Evolutionary conservation across 2,888 invertebrate genomes (phyloP), one percentile per base, ranked within the genome.

Genomic region (Tyria jacobaeae): DNA sequence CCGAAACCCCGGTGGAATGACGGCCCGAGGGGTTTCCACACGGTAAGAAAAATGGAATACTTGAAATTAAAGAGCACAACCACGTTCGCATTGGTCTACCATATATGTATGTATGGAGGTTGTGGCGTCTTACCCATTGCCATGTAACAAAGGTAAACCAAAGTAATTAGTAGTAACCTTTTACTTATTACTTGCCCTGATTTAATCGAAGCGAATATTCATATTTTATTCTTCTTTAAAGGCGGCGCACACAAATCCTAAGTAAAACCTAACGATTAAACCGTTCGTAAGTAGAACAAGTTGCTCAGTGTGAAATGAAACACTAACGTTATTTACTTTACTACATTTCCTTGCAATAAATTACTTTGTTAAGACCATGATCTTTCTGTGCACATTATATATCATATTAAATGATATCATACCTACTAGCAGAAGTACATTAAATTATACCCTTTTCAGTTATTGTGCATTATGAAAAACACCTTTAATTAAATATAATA

Each of bases 401-500:
- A 49, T 37, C 56, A 57, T 24, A 24, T 10, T 47, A 14, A 25
- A 24, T 25, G 2, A 41, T 52, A 41, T n/a, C n/a, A n/a, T n/a
- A n/a, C n/a, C n/a, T n/a, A n/a, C n/a, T n/a, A n/a, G n/a, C n/a
- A n/a, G n/a, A n/a, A n/a, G n/a, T n/a, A n/a, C n/a, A 24, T 10
- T 47, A 14, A 24, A 24, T 24, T 47, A 12, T 17, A 24, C 12
- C 37, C 35, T 21, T 10, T 55, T 31, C 47, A 44, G 12, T 47
- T 56, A 53, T 53, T 41, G 24, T 21, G 15, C 14, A 24, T 37
- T n/a, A 56, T 48, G 35, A 56, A 48, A 35, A 58, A 14, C 14
- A 34, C 14, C 9, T 52, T 56, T 53, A 14, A 66, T 61, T 53
- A n/a, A 53, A 27, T 37, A 37, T 27, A 47, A 55, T 37, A 55